Evolutionary conservation across 2,797 vertebrate genomes (phyloP).

Genomic region (Delichon dasypus): DNA sequence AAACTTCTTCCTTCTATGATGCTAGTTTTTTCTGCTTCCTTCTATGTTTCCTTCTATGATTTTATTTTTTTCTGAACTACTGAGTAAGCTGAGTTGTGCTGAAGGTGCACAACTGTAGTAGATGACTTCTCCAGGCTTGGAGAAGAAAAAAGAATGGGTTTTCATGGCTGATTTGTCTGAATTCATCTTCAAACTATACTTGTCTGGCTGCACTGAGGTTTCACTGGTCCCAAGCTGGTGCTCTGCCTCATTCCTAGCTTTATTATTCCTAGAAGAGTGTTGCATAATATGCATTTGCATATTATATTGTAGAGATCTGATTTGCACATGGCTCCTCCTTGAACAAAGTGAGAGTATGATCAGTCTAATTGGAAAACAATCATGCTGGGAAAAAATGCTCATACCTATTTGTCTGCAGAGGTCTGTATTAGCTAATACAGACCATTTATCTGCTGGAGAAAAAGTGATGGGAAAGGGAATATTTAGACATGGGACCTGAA

Average conservation of each 20-base stretch:
- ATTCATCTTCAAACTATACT: not conserved
- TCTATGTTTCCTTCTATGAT: not conserved
- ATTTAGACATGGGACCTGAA: not conserved
- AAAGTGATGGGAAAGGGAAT: not conserved
- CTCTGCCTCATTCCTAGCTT: not conserved
- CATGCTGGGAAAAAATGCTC: not conserved
- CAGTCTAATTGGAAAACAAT: not conserved
- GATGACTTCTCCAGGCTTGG: not conserved
- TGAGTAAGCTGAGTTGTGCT: not conserved
- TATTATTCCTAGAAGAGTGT: not conserved
- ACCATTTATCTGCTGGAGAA: not conserved
- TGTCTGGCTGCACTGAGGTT: not conserved
- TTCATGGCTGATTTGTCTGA: not conserved
- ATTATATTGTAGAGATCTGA: not conserved
- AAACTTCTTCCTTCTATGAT: not conserved
- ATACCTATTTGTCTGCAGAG: not conserved
- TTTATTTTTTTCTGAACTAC: not conserved
- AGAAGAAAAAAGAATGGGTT: not conserved
- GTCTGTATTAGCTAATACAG: not conserved
- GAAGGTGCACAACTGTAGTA: not conserved
- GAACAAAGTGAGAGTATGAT: not conserved
- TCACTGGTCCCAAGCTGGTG: not conserved
- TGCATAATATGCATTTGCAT: not conserved
- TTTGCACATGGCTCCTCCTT: not conserved
- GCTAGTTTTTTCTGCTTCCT: not conserved